Evolutionary conservation across 2,113 vertebrate genomes (phyloP), one percentile per base, ranked within the genome.

Genomic region (Cryptotis parvus): DNA sequence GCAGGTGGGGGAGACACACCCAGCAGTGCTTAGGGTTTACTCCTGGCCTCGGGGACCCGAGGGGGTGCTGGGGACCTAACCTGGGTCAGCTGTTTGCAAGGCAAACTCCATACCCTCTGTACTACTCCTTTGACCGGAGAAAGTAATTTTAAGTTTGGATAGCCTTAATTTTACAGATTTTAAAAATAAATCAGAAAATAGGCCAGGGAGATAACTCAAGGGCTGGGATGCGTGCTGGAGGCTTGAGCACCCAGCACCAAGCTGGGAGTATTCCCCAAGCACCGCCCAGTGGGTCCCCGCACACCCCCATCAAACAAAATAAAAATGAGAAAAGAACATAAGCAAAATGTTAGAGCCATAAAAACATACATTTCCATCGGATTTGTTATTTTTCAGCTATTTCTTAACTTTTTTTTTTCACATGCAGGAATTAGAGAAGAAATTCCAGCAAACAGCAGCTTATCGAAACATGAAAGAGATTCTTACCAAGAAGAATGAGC

Each of bases 401-500:
- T 55, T 52, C 66, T 58, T 79, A 33, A 11, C 11, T 45, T 45
- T 6, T 45, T 49, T 49, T 6, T 49, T 49, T 93, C 0, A 33
- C 84, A 2, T 16, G 12, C 84, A 99, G 99, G 99, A 99, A 78
- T 86, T 99, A 81, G 99, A 99, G 49, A 99, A 98, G 96, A 99
- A 99, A 95, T 99, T 99, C 94, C 99, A 99, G 94, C 98, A 99
- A 97, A 99, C 99, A 5, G 98, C 98, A 73, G 99, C 99, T 1
- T 99, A 99, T 89, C 98, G 99, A 88, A 99, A 99, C 97, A 99
- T 99, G 99, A 99, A 99, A 92, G 99, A 99, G 96, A 99, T 99
- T 83, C 98, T 99, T 5, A 98, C 97, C 55, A 99, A 98, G 97
- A 99, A 99, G 97, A 99, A 99, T 0, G 99, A 99, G 18, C 99